A percentile compares a stretch with the other conserved stretches of the same genome.
Conservation (phyloP, 1,140 invertebrate species). For the Drosophila equinoxialis region DNA sequence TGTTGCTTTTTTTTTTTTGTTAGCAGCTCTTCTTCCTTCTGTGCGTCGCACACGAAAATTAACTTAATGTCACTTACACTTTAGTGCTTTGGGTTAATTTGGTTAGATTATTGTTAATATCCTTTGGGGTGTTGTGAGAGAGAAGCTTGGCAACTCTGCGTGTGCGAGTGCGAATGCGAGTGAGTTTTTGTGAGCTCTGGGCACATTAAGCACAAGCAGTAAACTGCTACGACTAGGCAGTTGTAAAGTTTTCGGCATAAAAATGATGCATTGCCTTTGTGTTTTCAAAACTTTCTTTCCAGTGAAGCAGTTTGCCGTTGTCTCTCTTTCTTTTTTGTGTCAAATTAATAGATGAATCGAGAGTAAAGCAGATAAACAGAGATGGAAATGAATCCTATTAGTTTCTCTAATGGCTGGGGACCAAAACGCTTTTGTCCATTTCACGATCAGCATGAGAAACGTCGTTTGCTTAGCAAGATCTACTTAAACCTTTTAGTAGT, state of each 20-base stretch:
- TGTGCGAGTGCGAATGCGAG: background rate
- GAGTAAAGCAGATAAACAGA: background rate
- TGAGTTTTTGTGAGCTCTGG: conserved; percentile 20
- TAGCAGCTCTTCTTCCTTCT: conserved; percentile 14
- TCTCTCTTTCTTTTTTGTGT: background rate
- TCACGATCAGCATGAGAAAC: background rate
- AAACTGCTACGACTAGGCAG: conserved; percentile 41
- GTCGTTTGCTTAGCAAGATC: too few species aligned
- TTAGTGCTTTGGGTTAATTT: conserved; percentile 82
- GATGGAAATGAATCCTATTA: background rate
- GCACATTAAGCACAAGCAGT: conserved; percentile 53
- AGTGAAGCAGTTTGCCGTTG: background rate
- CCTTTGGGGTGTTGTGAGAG: conserved; percentile 70
- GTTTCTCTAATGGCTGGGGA: background rate
- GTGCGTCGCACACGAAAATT: conserved; percentile 72
- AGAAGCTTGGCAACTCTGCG: conserved; percentile 7
- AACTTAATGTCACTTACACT: conserved; percentile 82
- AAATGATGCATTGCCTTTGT: conserved; percentile 68
- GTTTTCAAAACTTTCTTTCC: background rate
- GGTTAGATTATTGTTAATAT: conserved; percentile 82
- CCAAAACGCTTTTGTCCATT: background rate
- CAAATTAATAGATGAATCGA: conserved; percentile 8
- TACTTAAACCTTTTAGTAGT: too few species aligned
- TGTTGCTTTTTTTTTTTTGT: conserved; percentile 20
- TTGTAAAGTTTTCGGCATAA: conserved; percentile 73